A percentile compares a stretch with the other conserved stretches of the same genome.
phyloP scores from a whole-genome alignment of 2,888 invertebrate species.

The Hydropsyche betteni region DNA sequence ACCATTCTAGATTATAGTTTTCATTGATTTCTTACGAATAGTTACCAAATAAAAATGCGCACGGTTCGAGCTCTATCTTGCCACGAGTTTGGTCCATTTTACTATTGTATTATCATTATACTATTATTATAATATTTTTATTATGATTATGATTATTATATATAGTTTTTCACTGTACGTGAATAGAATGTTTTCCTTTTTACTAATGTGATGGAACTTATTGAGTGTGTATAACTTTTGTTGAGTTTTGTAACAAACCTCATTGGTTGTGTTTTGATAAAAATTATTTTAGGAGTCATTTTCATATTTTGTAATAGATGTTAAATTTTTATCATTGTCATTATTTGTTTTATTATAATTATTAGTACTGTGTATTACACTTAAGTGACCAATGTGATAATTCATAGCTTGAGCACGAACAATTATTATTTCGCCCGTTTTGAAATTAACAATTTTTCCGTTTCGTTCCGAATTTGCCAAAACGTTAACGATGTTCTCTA shows the following conservation, averaged over 20 bases:
- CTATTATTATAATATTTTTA: not conserved
- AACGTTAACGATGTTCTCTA: too few relatives aligned
- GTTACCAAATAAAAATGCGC: slow-evolving; percentile 46
- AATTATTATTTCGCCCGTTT: not conserved
- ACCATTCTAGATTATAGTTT: slow-evolving; percentile 1
- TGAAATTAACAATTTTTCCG: too few relatives aligned
- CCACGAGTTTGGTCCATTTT: slow-evolving; percentile 45
- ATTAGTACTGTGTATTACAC: slow-evolving; percentile 10
- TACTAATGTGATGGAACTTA: not conserved
- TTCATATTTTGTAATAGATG: slow-evolving; percentile 27
- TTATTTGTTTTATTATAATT: slow-evolving; percentile 5
- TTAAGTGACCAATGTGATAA: slow-evolving; percentile 40
- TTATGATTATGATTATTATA: slow-evolving; percentile 1
- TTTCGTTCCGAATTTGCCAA: too few relatives aligned
- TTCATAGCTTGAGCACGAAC: slow-evolving; percentile 35
- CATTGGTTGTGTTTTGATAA: slow-evolving; percentile 45
- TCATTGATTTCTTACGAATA: slow-evolving; percentile 21
- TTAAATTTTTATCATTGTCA: slow-evolving; percentile 16
- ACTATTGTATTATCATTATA: not conserved
- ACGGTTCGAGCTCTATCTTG: slow-evolving; percentile 37
- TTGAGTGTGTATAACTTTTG: slow-evolving; percentile 43
- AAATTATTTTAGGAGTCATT: slow-evolving; percentile 21
- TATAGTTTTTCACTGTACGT: not conserved
- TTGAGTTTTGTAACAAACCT: slow-evolving; percentile 44
- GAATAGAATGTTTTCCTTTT: too few relatives aligned